These are phyloP conservation scores for Bombus ignitus DNA, from an alignment of 1,140 invertebrate genomes.

Conservation along the genomic window DNA sequence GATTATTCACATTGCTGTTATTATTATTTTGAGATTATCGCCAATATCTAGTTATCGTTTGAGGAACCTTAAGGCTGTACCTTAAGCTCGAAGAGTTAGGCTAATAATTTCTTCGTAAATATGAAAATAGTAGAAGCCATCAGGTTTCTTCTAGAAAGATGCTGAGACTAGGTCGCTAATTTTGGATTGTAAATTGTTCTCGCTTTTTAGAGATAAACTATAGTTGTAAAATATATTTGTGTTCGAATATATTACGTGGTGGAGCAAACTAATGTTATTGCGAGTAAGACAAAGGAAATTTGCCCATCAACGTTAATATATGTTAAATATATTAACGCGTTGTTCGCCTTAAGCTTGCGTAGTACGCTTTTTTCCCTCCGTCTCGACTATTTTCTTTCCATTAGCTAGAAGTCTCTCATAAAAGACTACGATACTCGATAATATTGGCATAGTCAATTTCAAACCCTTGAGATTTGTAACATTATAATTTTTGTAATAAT, in stretches of 20 bases:
- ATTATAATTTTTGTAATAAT: neutral
- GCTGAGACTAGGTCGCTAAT: too few relatives aligned
- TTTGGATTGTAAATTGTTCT: neutral
- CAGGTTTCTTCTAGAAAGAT: too few relatives aligned
- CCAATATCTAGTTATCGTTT: too few relatives aligned
- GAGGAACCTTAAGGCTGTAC: too few relatives aligned
- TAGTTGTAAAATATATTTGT: neutral
- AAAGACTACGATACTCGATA: neutral
- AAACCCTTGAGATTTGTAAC: neutral
- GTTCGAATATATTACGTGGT: rapidly evolving
- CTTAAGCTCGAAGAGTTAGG: too few relatives aligned
- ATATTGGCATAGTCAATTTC: neutral
- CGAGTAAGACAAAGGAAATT: neutral
- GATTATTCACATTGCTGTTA: too few relatives aligned
- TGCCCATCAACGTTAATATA: neutral
- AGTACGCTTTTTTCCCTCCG: neutral
- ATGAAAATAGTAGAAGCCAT: too few relatives aligned
- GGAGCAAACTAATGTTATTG: neutral
- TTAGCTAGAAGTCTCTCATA: neutral
- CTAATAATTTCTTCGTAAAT: too few relatives aligned
- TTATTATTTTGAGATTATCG: too few relatives aligned
- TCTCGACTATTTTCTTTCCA: neutral
- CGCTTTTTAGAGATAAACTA: neutral
- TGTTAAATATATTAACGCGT: neutral
- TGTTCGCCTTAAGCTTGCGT: neutral